Conservation (phyloP, 2,797 vertebrate species). For the Coregonus sp. region DNA sequence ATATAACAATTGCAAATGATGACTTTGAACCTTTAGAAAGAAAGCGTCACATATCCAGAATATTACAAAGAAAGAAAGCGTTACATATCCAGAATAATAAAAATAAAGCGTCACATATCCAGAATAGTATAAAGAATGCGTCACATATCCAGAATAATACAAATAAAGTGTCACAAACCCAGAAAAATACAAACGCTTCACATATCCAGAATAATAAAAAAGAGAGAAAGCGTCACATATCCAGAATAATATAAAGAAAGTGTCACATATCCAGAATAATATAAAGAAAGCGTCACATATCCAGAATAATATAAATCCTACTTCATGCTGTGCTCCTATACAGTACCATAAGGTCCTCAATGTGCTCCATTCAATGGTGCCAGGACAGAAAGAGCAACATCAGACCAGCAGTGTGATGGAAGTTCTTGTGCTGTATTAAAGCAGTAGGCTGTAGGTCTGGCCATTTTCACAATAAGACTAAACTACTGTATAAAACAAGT, state of each 20-base stretch:
- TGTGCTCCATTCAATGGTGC: neutral
- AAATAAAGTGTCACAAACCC: too few relatives aligned
- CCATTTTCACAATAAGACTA: slow-evolving; percentile 14
- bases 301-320: neutral
- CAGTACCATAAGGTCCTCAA: neutral
- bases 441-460: neutral
- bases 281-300: neutral
- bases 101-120: too few relatives aligned
- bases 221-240: too few relatives aligned
- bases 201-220: too few relatives aligned
- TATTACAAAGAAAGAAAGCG: neutral
- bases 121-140: too few relatives aligned
- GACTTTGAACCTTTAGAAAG: slow-evolving; percentile 15
- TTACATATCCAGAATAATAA: too few relatives aligned
- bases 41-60: too few relatives aligned
- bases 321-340: neutral
- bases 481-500: slow-evolving; percentile 22
- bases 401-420: slow-evolving; percentile 16
- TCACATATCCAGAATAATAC: too few relatives aligned
- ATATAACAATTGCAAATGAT: slow-evolving; percentile 3
- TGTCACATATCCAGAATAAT: too few relatives aligned
- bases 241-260: too few relatives aligned
- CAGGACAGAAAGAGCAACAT: slow-evolving; percentile 1
- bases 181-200: too few relatives aligned
- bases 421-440: slow-evolving; percentile 25